Evolutionary conservation across 2,888 invertebrate genomes (phyloP).

Genomic region (Trissoscelio sp.): DNA sequence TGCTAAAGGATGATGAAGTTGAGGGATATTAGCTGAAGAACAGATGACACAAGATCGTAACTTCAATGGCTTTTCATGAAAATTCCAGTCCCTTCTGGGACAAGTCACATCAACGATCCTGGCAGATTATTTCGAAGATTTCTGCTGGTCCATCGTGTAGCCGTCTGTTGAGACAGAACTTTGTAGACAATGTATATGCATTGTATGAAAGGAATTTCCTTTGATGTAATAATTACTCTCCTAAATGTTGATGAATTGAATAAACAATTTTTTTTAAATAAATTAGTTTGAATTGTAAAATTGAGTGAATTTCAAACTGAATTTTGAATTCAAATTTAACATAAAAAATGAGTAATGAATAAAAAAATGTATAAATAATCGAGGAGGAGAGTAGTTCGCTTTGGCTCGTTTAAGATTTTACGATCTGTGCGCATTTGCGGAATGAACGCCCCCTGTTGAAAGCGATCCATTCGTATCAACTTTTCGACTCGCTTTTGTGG

Average conservation of each 20-base stretch:
- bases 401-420: slow-evolving; percentile 56
- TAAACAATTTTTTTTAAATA: no score
- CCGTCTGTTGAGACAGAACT: slow-evolving; percentile 33
- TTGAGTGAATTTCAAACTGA: no score
- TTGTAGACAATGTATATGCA: slow-evolving; percentile 6
- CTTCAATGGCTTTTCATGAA: slow-evolving; percentile 53
- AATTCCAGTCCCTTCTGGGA: slow-evolving; percentile 31
- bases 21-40: slow-evolving; percentile 34
- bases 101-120: slow-evolving; percentile 26
- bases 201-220: slow-evolving; percentile 14
- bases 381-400: slow-evolving; percentile 11
- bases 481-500: slow-evolving; percentile 46
- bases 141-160: slow-evolving; percentile 28
- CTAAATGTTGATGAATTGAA: neutral
- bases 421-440: slow-evolving; percentile 45
- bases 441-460: slow-evolving; percentile 53
- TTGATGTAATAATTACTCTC: neutral
- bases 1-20: slow-evolving; percentile 35
- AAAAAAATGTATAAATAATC: slow-evolving; percentile 34
- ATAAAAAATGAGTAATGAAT: slow-evolving; percentile 11
- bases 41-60: slow-evolving; percentile 52
- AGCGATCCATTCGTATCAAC: slow-evolving; percentile 60
- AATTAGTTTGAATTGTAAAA: no score
- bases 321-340: no score
- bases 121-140: slow-evolving; percentile 53